Evolutionary conservation across 2,797 vertebrate species (phyloP), one percentile per base, ranked within the genome.

Genomic region (Synanceia verrucosa): DNA sequence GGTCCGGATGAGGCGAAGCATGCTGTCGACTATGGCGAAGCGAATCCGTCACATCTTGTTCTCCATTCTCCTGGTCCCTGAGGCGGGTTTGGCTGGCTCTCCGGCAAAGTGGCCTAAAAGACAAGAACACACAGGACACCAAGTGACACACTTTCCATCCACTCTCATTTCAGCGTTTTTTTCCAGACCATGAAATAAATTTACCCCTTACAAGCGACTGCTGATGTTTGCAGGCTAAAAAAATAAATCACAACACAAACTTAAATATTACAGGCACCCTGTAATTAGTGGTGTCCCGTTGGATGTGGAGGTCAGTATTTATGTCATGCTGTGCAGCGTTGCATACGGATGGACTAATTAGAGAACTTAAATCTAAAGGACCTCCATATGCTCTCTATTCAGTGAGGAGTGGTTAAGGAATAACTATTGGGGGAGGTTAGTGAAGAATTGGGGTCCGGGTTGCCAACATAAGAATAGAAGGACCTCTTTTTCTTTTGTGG

Each of bases 11-110:
- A 91, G 88, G 76, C 65, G 77, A 84, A 84, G 89, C 94, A 94
- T 94, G 78, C 93, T 94, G 92, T 87, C 88, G 83, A 79, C 83
- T 48, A 88, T 78, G 74, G 72, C 31, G 64, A 18, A 28, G 29
- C 36, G 75, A 72, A 41, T 65, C 16, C 67, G 77, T 94, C 90
- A 94, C 94, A 94, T 94, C 84, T 79, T 90, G 88, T 74, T 88
- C 84, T 89, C 60, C 86, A 85, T 88, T 43, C 83, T 69, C 61
- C 81, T 75, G 53, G 77, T 78, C 86, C 88, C 86, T 53, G 47
- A 75, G 83, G 87, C 73, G 28, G 47, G 52, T 72, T 57, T 44
- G 74, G 48, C 70, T 46, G 71, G 33, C 48, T 79, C 41, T 70
- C 73, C 41, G 8, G 60, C 36, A 73, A 56, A 74, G 68, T 67